Evolutionary conservation across 2,113 vertebrate genomes (phyloP).

Genomic region (Anarhynchus alexandrinus): DNA sequence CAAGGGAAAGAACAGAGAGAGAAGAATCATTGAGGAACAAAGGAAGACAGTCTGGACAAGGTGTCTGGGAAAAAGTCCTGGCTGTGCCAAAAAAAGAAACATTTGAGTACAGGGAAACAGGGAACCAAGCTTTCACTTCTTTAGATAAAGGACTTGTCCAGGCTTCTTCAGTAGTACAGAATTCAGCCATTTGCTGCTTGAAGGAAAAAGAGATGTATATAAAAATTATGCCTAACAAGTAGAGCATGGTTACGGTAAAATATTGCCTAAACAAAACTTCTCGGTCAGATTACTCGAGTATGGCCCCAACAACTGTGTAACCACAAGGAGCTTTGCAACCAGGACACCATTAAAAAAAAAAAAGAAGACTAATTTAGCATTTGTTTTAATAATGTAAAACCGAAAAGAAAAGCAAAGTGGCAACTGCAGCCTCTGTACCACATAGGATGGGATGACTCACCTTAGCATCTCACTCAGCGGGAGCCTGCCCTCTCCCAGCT

Average conservation of each 20-base stretch:
- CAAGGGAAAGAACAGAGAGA: neutral
- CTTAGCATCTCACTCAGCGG: rapidly evolving
- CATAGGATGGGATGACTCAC: neutral
- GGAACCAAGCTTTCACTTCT: neutral
- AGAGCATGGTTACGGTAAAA: neutral
- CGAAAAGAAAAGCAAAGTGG: neutral
- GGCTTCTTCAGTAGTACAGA: neutral
- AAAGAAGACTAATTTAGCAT: neutral
- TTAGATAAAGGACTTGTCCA: neutral
- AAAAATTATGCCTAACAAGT: neutral
- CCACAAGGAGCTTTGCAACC: neutral
- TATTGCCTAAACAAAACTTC: neutral
- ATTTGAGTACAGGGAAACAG: neutral
- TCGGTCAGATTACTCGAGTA: neutral
- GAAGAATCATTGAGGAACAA: neutral
- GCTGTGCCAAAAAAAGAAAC: neutral
- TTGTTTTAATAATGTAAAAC: neutral
- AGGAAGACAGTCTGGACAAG: neutral
- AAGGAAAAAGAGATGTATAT: neutral
- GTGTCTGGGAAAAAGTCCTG: neutral
- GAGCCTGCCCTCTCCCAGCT: neutral
- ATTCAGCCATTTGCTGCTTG: neutral
- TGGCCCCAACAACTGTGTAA: neutral
- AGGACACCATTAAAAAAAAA: neutral
- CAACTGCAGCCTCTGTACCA: neutral